phyloP scores from a whole-genome alignment of 2,888 invertebrate species.

The Cheilosia soror region DNA sequence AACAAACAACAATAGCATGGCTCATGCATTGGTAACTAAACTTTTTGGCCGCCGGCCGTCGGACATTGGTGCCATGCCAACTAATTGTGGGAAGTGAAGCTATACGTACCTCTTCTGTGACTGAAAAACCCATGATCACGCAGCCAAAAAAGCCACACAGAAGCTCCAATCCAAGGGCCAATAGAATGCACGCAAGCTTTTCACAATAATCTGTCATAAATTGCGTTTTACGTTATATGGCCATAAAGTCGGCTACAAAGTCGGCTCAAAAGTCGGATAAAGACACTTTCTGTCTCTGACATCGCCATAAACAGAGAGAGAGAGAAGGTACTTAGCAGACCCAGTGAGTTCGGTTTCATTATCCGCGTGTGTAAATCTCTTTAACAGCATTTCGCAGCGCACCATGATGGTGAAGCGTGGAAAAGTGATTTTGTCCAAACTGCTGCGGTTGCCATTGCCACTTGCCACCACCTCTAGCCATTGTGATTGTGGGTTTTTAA shows the following conservation, averaged over 20 bases:
- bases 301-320: neutral
- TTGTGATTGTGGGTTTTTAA: neutral
- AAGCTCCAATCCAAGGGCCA: slow-evolving; percentile 5
- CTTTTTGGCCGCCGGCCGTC: neutral
- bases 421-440: slow-evolving; percentile 21
- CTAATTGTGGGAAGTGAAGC: slow-evolving; percentile 27
- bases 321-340: neutral
- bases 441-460: neutral
- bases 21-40: slow-evolving; percentile 27
- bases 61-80: slow-evolving; percentile 6
- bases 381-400: neutral
- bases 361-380: slow-evolving; percentile 30
- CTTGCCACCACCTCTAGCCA: too few relatives aligned
- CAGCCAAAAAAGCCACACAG: neutral
- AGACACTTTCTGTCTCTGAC: slow-evolving; percentile 4
- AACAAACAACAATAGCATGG: slow-evolving; percentile 40
- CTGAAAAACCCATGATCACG: slow-evolving; percentile 1
- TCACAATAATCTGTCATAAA: slow-evolving; percentile 25
- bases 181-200: slow-evolving; percentile 15
- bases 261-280: neutral
- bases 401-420: slow-evolving; percentile 4
- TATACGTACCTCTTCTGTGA: too few relatives aligned
- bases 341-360: slow-evolving; percentile 6
- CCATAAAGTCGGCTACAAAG: neutral
- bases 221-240: neutral